Evolutionary conservation across 2,113 vertebrate genomes (phyloP), one percentile per base, ranked within the genome.

Genomic region (Tinamus guttatus): DNA sequence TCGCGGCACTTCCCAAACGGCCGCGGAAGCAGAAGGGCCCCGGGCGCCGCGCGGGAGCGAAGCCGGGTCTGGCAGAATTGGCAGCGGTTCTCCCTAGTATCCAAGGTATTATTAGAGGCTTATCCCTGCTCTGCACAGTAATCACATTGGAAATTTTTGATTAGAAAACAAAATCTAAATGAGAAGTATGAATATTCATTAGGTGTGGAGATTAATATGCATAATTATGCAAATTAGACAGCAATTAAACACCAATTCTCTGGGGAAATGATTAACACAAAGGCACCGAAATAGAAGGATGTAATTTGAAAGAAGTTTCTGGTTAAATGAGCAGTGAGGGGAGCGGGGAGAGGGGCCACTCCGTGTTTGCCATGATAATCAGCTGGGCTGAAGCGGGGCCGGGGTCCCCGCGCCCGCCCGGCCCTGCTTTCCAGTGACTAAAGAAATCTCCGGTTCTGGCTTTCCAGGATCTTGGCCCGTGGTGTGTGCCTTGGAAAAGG

Each of bases 191-290:
- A 99, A 99, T 99, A 99, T 99, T 99, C 98, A 99, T 99, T 98
- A 98, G 98, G 92, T 76, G 81, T 86, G 7, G 13, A 43, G 98
- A 99, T 99, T 99, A 99, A 99, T 99, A 99, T 99, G 99, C 99
- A 99, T 98, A 98, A 98, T 99, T 98, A 99, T 99, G 99, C 98
- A 99, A 99, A 99, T 99, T 97, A 99, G 98, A 95, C 96, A 98
- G 97, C 98, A 99, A 98, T 99, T 99, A 99, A 99, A 98, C 98
- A 95, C 83, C 88, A 89, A 28, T 96, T 98, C 96, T 97, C 96
- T 34, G 60, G 93, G 96, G 94, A 85, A 90, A 96, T 96, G 97
- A 95, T 96, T 94, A 97, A 88, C 96, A 97, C 91, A 97, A 97
- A 98, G 96, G 96, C 95, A 69, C 81, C 9, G 64, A 95, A 95